Base-by-base conservation (phyloP, 1,140 invertebrate species). In the Anthonomus grandis region DNA sequence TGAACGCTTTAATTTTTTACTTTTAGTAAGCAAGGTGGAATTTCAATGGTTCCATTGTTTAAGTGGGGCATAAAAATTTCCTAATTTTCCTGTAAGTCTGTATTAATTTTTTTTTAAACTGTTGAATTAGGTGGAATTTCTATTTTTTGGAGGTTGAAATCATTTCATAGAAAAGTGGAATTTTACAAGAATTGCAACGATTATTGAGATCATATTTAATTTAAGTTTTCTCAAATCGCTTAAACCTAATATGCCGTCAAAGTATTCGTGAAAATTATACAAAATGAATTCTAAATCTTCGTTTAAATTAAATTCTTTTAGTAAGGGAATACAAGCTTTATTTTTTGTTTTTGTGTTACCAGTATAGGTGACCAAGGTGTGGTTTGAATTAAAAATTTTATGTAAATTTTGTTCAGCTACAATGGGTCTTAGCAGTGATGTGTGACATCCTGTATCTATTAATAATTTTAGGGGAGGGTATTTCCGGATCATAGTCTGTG, bases 181-280 rank as follows among this genome's bases (percentile, higher is more conserved):
- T 62, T 59, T 56, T 27, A 5, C 21, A 24, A 10, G 10, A 17
- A n/a, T 51, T n/a, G 12, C 6, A 6, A 42, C 57, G 45, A 19
- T 60, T 60, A 0, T 46, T 9, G 24, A 64, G 12, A 41, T 64
- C 53, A 64, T 60, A n/a, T 10, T 34, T 13, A 60, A 42, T 42
- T 52, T 38, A n/a, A 63, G 9, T 44, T 41, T 42, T 27, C 27
- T 18, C 52, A 63, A 42, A 44, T 61, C 53, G 17, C 37, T 25
- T 41, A 58, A 4, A 15, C 60, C 55, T 8, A 63, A 48, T 12
- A 63, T 63, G 10, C 61, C 58, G 18, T 63, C 64, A 41, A 60
- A 63, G n/a, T 51, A 63, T 21, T 60, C 54, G 24, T 65, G 64
- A 25, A 63, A 65, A 23, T 55, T 38, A 22, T 42, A 63, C 9